Percentiles rank a stretch among this genome's conserved stretches.
Evolutionary conservation across 2,797 vertebrate species (phyloP).

Genomic region (Carduelis carduelis): DNA sequence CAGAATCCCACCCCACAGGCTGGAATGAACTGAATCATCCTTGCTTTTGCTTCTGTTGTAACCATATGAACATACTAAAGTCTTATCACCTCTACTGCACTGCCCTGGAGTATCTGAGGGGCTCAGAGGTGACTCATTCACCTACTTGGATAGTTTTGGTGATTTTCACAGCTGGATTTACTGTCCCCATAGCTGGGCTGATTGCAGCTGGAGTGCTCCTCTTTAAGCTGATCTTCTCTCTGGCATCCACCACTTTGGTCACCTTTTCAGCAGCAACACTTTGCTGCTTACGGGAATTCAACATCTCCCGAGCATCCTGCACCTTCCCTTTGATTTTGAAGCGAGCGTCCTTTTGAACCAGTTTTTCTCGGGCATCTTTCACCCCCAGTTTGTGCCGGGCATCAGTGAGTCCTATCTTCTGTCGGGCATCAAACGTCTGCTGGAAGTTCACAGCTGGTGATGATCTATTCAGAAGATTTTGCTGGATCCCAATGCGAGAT

Average conservation of each 20-base stretch:
- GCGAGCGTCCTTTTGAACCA: constrained; percentile 90
- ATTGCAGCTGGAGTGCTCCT: constrained; percentile 79
- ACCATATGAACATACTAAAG: background rate
- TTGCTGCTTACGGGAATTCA: constrained; percentile 92
- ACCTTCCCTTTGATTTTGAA: constrained; percentile 89
- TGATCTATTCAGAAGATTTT: constrained; percentile 76
- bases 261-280: constrained; percentile 69
- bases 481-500: constrained; percentile 73
- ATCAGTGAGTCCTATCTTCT: constrained; percentile 90
- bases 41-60: background rate
- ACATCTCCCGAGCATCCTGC: constrained; percentile 93
- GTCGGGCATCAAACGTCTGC: constrained; percentile 89
- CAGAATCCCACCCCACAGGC: background rate
- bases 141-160: constrained; percentile 97
- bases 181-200: constrained; percentile 67
- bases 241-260: constrained; percentile 87
- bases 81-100: background rate
- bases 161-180: constrained; percentile 85
- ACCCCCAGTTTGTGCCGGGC: constrained; percentile 87
- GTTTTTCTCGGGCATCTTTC: constrained; percentile 93
- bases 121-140: background rate
- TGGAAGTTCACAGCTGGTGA: constrained; percentile 69
- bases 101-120: background rate
- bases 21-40: background rate
- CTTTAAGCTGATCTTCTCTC: constrained; percentile 92